A percentile compares a stretch with the other conserved stretches of the same genome.
phyloP scores from a whole-genome alignment of 2,113 vertebrate species.

The Mellivora capensis region DNA sequence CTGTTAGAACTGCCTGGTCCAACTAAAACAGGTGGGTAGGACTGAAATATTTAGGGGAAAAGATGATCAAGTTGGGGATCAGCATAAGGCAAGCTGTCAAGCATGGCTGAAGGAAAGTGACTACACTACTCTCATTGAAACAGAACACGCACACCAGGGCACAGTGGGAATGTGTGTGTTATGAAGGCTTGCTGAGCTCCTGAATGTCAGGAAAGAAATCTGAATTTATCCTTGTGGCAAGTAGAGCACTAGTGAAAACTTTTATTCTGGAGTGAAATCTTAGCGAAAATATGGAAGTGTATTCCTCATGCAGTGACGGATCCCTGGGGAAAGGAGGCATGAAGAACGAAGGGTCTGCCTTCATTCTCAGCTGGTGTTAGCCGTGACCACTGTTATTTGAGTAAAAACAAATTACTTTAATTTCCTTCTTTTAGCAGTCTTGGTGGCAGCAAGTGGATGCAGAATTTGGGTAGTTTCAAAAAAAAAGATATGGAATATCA shows the following conservation, averaged over 20 bases:
- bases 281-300: not conserved
- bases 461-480: not conserved
- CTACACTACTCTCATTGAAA: rapidly evolving
- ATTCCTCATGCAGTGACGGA: not conserved
- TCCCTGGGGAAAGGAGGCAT: not conserved
- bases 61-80: not conserved
- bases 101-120: not conserved
- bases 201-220: not conserved
- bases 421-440: not conserved
- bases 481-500: not conserved
- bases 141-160: too few species aligned
- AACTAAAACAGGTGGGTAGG: not conserved
- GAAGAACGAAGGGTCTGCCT: not conserved
- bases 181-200: not conserved
- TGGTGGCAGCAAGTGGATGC: not conserved
- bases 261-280: not conserved
- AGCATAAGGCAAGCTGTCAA: too few species aligned
- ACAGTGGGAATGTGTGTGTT: not conserved
- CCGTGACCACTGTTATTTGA: not conserved
- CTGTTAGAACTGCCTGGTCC: not conserved
- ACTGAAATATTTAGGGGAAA: not conserved
- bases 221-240: not conserved
- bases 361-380: not conserved
- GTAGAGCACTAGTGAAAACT: not conserved
- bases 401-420: not conserved